A percentile compares a stretch with the other conserved stretches of the same genome.
Evolutionary conservation across 2,888 invertebrate genomes (phyloP).

Genomic region (Sussaba pulchella): DNA sequence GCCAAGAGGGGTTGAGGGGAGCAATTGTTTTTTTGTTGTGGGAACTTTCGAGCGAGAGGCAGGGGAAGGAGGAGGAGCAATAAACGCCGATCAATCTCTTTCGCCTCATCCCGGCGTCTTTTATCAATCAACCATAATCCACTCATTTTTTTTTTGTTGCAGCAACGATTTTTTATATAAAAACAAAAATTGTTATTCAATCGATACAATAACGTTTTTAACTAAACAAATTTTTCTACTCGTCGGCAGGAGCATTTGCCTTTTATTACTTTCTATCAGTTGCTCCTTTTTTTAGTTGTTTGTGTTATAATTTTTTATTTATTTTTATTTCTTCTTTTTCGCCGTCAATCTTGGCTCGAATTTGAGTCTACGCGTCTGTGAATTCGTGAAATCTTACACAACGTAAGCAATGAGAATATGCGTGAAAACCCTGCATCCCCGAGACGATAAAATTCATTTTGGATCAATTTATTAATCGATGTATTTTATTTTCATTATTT

Average conservation of each 20-base stretch:
- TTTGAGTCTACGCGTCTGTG: background rate
- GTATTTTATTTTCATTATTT: too few species aligned
- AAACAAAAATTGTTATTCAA: constrained; percentile 1
- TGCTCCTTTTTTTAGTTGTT: too few species aligned
- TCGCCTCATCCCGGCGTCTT: constrained; percentile 10
- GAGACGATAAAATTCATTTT: constrained; percentile 8
- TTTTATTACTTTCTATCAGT: background rate
- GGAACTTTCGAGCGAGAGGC: constrained; percentile 53
- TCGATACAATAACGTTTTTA: constrained; percentile 9
- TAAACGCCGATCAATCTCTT: constrained; percentile 26
- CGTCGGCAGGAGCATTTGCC: background rate
- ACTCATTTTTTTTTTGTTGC: background rate
- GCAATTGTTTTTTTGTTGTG: background rate
- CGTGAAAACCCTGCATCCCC: background rate
- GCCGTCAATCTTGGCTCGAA: background rate
- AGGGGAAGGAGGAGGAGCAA: constrained; percentile 22
- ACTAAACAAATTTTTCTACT: background rate
- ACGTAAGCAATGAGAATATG: too few species aligned
- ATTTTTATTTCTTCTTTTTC: background rate
- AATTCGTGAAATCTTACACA: too few species aligned
- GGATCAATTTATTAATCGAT: background rate
- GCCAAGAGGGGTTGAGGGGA: constrained; percentile 31
- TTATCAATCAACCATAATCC: constrained; percentile 24
- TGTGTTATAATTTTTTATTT: background rate
- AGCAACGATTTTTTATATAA: background rate